Evolutionary conservation across 2,888 invertebrate genomes (phyloP).

Genomic region (Herminia tarsipennalis): DNA sequence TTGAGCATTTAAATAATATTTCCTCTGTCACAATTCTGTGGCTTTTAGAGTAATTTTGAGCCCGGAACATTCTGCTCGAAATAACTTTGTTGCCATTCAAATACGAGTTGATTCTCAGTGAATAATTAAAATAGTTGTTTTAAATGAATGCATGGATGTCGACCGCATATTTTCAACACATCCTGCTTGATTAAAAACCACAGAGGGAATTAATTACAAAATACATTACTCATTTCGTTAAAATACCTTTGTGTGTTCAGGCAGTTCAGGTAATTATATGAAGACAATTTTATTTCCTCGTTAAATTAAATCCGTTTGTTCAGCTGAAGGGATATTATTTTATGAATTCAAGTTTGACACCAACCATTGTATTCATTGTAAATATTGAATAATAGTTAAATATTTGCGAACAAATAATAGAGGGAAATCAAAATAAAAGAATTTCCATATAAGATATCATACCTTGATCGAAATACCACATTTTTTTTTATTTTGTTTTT

Average conservation of each 20-base stretch:
- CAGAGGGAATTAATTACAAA: conserved; percentile 54
- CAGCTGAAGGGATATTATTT: not conserved
- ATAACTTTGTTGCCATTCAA: conserved; percentile 47
- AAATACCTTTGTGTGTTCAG: conserved; percentile 23
- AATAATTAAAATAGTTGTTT: conserved; percentile 72
- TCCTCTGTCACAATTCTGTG: conserved; percentile 22
- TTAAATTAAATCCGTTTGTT: conserved; percentile 8
- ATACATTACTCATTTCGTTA: conserved; percentile 31
- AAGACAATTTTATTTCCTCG: conserved; percentile 21
- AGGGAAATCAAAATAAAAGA: too few relatives aligned
- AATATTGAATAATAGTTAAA: too few relatives aligned
- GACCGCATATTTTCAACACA: conserved; percentile 66
- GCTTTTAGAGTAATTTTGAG: conserved; percentile 28
- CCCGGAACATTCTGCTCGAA: conserved; percentile 27
- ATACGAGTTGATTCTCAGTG: conserved; percentile 56
- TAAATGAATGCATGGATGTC: conserved; percentile 60
- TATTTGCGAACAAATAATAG: too few relatives aligned
- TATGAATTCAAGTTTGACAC: not conserved
- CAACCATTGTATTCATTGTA: not conserved
- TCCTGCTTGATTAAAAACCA: conserved; percentile 65
- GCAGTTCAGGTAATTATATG: conserved; percentile 26
- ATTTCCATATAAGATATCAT: too few relatives aligned
- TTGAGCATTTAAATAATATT: conserved; percentile 39
- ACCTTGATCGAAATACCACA: too few relatives aligned
- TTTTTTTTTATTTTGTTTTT: too few relatives aligned